These are phyloP conservation scores for Intellagama lesueurii DNA, from an alignment of 2,797 vertebrate genomes.

Conservation along the genomic window DNA sequence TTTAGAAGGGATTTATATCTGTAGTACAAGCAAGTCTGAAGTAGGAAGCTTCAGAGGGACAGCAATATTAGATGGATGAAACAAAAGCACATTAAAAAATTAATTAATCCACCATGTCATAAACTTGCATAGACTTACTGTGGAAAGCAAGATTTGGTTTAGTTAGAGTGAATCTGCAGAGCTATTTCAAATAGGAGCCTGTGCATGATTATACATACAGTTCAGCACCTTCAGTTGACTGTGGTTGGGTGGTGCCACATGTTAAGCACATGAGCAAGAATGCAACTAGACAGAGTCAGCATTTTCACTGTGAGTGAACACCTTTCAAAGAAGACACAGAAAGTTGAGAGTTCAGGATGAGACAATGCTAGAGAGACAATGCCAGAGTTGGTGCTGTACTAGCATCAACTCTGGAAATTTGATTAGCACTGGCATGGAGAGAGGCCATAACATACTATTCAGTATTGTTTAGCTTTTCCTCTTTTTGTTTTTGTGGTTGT, in stretches of 20 bases:
- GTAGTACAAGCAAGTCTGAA: background rate
- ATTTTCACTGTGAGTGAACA: background rate
- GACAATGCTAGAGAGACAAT: no score
- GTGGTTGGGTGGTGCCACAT: background rate
- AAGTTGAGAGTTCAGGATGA: no score
- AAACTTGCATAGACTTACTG: background rate
- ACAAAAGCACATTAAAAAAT: background rate
- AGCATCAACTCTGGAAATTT: no score
- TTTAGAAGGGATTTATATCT: background rate
- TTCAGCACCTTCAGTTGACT: background rate
- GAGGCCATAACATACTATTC: no score
- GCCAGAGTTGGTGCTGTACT: no score
- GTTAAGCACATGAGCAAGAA: background rate
- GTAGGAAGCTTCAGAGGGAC: background rate
- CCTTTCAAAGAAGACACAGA: no score
- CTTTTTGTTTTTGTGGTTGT: no score
- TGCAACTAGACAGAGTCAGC: background rate
- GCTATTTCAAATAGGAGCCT: background rate
- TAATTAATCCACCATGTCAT: background rate
- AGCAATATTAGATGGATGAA: background rate
- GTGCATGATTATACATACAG: background rate
- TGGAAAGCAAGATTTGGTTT: background rate
- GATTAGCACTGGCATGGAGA: no score
- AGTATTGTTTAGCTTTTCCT: no score
- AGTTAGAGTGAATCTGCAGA: background rate